These are phyloP conservation scores for Hemithea aestivaria DNA, from an alignment of 2,888 invertebrate genomes.

Conservation along the genomic window DNA sequence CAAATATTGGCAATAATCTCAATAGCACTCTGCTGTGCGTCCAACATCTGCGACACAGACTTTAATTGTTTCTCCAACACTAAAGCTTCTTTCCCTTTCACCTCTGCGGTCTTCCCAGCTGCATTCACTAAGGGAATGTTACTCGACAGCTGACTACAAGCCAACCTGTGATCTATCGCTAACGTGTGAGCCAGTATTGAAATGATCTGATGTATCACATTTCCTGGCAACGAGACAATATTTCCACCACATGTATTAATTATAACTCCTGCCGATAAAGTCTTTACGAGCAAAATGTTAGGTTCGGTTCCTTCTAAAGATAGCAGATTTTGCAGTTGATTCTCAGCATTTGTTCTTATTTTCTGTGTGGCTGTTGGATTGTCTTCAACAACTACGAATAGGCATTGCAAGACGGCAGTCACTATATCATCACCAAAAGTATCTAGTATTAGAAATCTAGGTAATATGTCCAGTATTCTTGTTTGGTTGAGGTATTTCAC, in stretches of 20 bases:
- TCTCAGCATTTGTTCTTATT: constrained; percentile 71
- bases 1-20: constrained; percentile 86
- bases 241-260: constrained; percentile 74
- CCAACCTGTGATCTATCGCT: constrained; percentile 72
- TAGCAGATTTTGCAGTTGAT: constrained; percentile 60
- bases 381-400: constrained; percentile 85
- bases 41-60: constrained; percentile 76
- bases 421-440: constrained; percentile 79
- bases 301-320: constrained; percentile 58
- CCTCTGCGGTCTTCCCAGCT: constrained; percentile 43
- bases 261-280: constrained; percentile 78
- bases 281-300: constrained; percentile 70
- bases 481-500: constrained; percentile 82
- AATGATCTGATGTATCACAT: constrained; percentile 71
- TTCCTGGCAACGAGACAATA: constrained; percentile 56
- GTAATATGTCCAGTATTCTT: constrained; percentile 79
- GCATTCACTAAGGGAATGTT: constrained; percentile 60
- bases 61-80: constrained; percentile 69
- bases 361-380: constrained; percentile 79
- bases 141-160: constrained; percentile 71
- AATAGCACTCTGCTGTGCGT: constrained; percentile 83
- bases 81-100: constrained; percentile 58
- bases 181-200: constrained; percentile 73
- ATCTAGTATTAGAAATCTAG: constrained; percentile 75
- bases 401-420: constrained; percentile 81